phyloP scores from a whole-genome alignment of 2,888 invertebrate species.

The Esperia sulphurella region DNA sequence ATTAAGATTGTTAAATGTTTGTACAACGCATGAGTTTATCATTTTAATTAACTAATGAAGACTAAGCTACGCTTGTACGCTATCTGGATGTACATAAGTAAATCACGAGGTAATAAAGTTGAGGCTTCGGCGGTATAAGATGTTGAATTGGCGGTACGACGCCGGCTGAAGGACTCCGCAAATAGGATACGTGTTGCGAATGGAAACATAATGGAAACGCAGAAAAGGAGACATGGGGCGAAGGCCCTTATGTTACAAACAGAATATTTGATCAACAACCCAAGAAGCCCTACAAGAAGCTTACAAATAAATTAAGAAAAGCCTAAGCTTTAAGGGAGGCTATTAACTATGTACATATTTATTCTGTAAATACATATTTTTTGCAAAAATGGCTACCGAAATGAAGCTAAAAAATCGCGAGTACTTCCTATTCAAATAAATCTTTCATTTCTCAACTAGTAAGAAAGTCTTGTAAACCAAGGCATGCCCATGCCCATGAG shows the following conservation, averaged over 20 bases:
- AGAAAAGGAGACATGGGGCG: not conserved
- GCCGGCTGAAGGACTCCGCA: not conserved
- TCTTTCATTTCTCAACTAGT: too few relatives aligned
- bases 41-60: too few relatives aligned
- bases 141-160: not conserved
- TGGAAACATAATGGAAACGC: not conserved
- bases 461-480: too few relatives aligned
- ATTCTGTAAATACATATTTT: not conserved
- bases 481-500: too few relatives aligned
- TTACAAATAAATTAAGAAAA: not conserved
- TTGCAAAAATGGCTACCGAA: too few relatives aligned
- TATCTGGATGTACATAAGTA: too few relatives aligned
- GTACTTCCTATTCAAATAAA: too few relatives aligned
- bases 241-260: not conserved
- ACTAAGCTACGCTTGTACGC: too few relatives aligned
- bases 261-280: not conserved
- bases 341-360: not conserved
- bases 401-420: too few relatives aligned
- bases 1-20: too few relatives aligned
- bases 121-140: not conserved
- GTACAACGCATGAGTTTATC: too few relatives aligned
- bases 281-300: not conserved
- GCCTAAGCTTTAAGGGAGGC: not conserved
- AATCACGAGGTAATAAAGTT: too few relatives aligned
- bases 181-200: conserved; percentile 4